Conservation (phyloP, 2,113 vertebrate species). For the Xerus inauris region DNA sequence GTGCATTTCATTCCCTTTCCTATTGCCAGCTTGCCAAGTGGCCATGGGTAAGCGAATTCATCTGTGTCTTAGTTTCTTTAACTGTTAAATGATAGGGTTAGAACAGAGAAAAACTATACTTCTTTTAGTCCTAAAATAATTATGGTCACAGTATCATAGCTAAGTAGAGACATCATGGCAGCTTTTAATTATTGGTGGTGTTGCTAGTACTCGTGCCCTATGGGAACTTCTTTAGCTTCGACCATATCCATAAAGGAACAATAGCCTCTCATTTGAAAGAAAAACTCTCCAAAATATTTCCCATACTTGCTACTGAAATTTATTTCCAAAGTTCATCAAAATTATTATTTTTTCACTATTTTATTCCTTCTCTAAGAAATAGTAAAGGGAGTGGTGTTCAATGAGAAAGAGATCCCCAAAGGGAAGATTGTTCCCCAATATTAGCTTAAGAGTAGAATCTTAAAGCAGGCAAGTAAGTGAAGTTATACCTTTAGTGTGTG, state of each 20-base stretch:
- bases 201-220: background rate
- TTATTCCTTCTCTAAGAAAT: background rate
- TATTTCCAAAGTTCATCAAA: background rate
- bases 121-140: slow-evolving; percentile 46
- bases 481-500: background rate
- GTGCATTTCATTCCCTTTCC: fast-evolving
- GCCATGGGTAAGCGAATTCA: background rate
- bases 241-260: background rate
- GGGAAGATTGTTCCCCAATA: background rate
- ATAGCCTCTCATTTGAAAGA: background rate
- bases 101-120: background rate
- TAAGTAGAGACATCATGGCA: slow-evolving; percentile 30
- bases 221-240: background rate
- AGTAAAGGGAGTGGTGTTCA: background rate
- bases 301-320: background rate
- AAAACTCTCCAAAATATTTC: background rate
- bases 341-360: background rate
- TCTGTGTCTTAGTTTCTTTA: slow-evolving; percentile 56
- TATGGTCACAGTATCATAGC: background rate
- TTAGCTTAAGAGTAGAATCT: background rate
- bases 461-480: background rate
- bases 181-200: slow-evolving; percentile 54
- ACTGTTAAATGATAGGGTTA: slow-evolving; percentile 65
- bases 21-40: background rate
- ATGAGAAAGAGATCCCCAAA: background rate